Percentiles rank a stretch among this genome's conserved stretches.
Conservation (phyloP, 1,140 invertebrate genomes). For the Rhyzopertha dominica region DNA sequence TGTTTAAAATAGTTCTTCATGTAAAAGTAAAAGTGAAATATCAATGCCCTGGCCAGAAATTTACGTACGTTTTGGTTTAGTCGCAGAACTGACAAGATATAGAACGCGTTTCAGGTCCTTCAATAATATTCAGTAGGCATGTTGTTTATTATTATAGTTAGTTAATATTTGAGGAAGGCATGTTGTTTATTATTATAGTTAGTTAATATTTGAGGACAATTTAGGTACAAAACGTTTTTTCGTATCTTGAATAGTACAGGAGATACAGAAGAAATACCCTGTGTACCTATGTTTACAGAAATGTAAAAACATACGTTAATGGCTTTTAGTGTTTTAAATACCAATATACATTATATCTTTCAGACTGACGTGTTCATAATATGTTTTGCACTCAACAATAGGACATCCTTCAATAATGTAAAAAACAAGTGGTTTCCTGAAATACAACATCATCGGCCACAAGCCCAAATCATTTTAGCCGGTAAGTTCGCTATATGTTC, state of each 20-base stretch:
- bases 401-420: constrained; percentile 97
- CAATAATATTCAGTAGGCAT: too few relatives aligned
- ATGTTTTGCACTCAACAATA: constrained; percentile 96
- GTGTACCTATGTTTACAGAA: background rate
- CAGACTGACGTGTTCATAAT: constrained; percentile 97
- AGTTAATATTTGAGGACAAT: background rate
- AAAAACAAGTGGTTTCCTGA: constrained; percentile 95
- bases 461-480: constrained; percentile 36
- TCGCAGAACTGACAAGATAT: background rate
- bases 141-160: background rate
- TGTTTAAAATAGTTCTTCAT: background rate
- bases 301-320: background rate
- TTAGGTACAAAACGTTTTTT: background rate
- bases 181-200: background rate
- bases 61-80: background rate
- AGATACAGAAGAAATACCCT: background rate
- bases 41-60: background rate
- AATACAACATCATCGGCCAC: constrained; percentile 45
- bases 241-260: background rate
- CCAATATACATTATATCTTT: constrained; percentile 40
- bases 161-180: background rate
- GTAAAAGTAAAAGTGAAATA: background rate
- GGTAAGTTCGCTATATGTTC: constrained; percentile 22
- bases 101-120: too few relatives aligned
- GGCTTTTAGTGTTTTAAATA: background rate